Conservation (phyloP, 1,140 invertebrate species). For the Heliothis subflexa region DNA sequence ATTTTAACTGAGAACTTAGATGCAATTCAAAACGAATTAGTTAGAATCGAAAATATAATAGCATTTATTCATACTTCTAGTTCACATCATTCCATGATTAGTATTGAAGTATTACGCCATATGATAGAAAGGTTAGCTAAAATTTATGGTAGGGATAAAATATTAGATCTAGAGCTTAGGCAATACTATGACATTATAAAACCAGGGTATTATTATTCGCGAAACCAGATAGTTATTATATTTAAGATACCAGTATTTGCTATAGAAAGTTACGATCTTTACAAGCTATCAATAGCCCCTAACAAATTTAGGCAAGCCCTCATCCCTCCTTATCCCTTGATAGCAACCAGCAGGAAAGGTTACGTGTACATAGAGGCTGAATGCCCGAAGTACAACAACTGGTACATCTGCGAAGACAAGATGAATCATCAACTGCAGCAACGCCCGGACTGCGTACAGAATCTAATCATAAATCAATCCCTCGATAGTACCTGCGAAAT, state of each 20-base stretch:
- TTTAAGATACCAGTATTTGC: conserved; percentile 41
- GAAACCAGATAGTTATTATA: conserved; percentile 27
- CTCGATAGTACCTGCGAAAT: neutral
- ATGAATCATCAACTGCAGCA: conserved; percentile 15
- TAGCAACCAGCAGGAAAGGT: conserved; percentile 56
- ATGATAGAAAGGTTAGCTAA: conserved; percentile 40
- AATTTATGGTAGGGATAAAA: conserved; percentile 2
- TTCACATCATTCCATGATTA: conserved; percentile 39
- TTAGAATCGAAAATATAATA: conserved; percentile 44
- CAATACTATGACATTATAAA: conserved; percentile 40
- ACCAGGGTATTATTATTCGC: conserved; percentile 30
- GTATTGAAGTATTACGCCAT: conserved; percentile 5
- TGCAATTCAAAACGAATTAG: conserved; percentile 24
- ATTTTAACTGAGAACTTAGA: conserved; percentile 38
- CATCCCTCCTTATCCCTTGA: conserved; percentile 55
- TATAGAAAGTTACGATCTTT: conserved; percentile 33
- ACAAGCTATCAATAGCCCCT: conserved; percentile 49
- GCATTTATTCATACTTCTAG: conserved; percentile 43
- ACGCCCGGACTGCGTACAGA: conserved; percentile 35
- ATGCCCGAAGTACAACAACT: conserved; percentile 55
- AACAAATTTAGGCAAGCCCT: conserved; percentile 49
- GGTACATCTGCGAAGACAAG: conserved; percentile 22
- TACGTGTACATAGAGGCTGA: conserved; percentile 61
- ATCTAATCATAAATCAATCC: conserved; percentile 27
- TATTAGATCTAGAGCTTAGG: conserved; percentile 18